phyloP scores from a whole-genome alignment of 23 tunicate species.

The Trididemnum miniatum region DNA sequence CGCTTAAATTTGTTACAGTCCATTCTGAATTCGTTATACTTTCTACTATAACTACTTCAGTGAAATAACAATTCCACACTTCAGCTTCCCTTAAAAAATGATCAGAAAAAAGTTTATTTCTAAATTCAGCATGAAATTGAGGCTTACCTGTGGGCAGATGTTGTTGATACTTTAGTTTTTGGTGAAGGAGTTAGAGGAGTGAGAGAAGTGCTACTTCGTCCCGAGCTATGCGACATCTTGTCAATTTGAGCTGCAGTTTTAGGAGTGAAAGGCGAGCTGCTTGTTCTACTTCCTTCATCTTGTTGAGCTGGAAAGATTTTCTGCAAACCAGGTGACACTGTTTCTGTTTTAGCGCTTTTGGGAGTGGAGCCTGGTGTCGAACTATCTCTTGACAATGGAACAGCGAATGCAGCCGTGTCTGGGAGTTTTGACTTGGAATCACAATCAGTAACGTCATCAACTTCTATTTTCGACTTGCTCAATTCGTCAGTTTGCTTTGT shows the following conservation, averaged over 20 bases:
- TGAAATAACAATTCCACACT: too few relatives aligned
- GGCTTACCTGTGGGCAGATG: too few relatives aligned
- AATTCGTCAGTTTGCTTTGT: background rate
- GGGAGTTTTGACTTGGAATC: background rate
- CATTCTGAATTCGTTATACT: too few relatives aligned
- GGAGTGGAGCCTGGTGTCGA: constrained; percentile 10
- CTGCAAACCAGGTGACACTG: background rate
- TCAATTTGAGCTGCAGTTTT: constrained; percentile 45
- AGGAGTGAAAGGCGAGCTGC: constrained; percentile 58
- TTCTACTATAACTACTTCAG: too few relatives aligned
- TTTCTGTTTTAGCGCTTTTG: constrained; percentile 8
- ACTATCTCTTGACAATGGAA: constrained; percentile 11
- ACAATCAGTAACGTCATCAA: background rate
- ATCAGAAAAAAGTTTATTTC: too few relatives aligned
- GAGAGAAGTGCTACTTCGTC: constrained; percentile 40
- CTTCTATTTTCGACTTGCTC: background rate
- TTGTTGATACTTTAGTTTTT: background rate
- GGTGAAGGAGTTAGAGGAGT: constrained; percentile 54
- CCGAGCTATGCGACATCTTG: constrained; percentile 36
- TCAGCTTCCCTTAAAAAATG: background rate
- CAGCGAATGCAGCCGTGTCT: constrained; percentile 2
- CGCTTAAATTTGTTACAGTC: too few relatives aligned
- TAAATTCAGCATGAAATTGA: too few relatives aligned
- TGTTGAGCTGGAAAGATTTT: background rate
- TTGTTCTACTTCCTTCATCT: background rate